Conservation (phyloP, 2,113 vertebrate species). For the Lota lota region DNA sequence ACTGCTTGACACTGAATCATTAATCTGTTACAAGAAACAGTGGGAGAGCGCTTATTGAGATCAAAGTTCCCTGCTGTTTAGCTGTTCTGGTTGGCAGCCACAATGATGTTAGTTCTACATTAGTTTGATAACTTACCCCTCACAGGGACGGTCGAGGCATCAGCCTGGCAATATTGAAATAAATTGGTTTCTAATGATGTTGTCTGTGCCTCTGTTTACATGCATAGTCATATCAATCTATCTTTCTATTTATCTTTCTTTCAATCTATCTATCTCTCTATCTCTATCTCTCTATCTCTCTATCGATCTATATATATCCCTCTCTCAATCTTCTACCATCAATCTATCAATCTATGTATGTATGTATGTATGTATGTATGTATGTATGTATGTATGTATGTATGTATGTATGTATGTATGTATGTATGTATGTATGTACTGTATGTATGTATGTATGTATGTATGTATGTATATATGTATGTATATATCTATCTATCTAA, state of each 20-base stretch:
- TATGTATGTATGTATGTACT: background rate
- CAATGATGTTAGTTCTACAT: constrained; percentile 65
- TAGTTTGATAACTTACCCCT: constrained; percentile 60
- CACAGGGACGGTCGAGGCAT: constrained; percentile 16
- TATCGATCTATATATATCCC: background rate
- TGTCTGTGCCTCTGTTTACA: background rate
- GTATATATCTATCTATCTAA: too few relatives aligned
- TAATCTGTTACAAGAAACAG: constrained; percentile 58
- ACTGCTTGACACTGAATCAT: constrained; percentile 59
- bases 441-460: too few relatives aligned
- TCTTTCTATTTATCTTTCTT: background rate
- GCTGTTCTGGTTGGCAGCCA: constrained; percentile 52
- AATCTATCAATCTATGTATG: background rate
- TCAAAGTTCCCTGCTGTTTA: constrained; percentile 63
- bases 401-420: background rate
- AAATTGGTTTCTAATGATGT: constrained; percentile 40
- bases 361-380: background rate
- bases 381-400: background rate
- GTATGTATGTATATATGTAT: too few relatives aligned
- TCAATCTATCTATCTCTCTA: background rate
- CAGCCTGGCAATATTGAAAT: constrained; percentile 29
- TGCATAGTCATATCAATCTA: background rate
- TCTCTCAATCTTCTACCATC: background rate
- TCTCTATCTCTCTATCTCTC: background rate
- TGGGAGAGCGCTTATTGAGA: constrained; percentile 57